A percentile compares a stretch with the other conserved stretches of the same genome.
phyloP scores from a whole-genome alignment of 2,113 vertebrate species.

The Picathartes gymnocephalus region DNA sequence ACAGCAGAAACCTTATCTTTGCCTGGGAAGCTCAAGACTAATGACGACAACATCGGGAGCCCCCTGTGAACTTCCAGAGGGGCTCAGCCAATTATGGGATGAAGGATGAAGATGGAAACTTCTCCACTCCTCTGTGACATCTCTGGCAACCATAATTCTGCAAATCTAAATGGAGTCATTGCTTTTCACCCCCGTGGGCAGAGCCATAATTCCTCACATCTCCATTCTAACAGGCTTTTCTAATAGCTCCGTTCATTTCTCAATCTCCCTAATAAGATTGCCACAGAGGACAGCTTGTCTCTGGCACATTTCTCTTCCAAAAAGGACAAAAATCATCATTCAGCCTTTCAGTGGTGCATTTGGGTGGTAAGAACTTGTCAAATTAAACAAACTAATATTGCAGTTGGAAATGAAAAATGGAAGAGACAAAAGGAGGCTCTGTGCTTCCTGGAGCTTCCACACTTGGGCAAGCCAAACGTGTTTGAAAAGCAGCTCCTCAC shows the following conservation, averaged over 20 bases:
- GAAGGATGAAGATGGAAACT: slow-evolving; percentile 17
- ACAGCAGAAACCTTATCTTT: slow-evolving; percentile 54
- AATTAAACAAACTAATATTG: slow-evolving; percentile 49
- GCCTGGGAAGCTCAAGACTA: slow-evolving; percentile 35
- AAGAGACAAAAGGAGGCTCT: neutral
- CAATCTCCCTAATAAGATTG: slow-evolving; percentile 40
- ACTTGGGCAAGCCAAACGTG: neutral
- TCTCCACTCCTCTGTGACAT: neutral
- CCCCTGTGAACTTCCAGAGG: slow-evolving; percentile 18
- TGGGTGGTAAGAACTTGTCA: slow-evolving; percentile 17
- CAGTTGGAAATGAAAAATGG: slow-evolving; percentile 2
- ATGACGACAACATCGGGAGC: slow-evolving; percentile 4
- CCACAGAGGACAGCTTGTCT: slow-evolving; percentile 30
- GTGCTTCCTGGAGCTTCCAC: neutral
- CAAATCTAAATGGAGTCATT: slow-evolving; percentile 37
- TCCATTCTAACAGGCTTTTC: neutral
- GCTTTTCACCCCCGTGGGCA: slow-evolving; percentile 15
- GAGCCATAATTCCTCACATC: slow-evolving; percentile 39
- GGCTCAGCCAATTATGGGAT: slow-evolving; percentile 55
- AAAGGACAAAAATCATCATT: slow-evolving; percentile 41
- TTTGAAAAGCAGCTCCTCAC: neutral
- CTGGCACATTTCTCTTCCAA: slow-evolving; percentile 20
- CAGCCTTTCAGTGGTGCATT: neutral
- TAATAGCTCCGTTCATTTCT: slow-evolving; percentile 40
- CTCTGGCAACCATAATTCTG: slow-evolving; percentile 19